Evolutionary conservation across 2,113 vertebrate species (phyloP).

Genomic region (Myotis brandtii): DNA sequence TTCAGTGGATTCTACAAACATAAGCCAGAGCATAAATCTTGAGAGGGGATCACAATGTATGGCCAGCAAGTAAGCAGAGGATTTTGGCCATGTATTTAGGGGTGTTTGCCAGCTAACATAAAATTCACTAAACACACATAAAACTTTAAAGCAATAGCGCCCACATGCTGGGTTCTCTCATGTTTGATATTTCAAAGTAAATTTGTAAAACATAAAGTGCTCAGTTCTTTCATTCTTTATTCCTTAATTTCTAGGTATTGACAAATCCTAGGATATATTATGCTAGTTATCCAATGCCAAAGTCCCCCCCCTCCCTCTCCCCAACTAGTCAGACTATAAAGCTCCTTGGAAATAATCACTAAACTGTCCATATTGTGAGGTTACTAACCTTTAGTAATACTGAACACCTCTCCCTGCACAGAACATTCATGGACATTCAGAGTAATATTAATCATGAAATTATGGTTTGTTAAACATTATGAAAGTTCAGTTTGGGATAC

Average conservation of each 20-base stretch:
- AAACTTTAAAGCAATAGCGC: background rate
- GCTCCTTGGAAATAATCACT: constrained; percentile 35
- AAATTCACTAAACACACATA: background rate
- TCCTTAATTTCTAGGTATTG: constrained; percentile 35
- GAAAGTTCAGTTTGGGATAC: constrained; percentile 44
- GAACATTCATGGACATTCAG: background rate
- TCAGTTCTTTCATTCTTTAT: constrained; percentile 14
- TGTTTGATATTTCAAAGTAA: constrained; percentile 33
- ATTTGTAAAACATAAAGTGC: constrained; percentile 39
- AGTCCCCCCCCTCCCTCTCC: too few species aligned
- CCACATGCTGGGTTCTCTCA: background rate
- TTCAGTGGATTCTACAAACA: background rate
- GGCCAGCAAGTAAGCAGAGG: background rate
- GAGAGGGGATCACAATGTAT: background rate
- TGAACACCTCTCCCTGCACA: background rate
- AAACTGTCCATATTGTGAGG: constrained; percentile 20
- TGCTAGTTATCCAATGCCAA: background rate
- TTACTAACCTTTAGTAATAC: constrained; percentile 6
- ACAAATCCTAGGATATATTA: constrained; percentile 13
- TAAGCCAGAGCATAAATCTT: background rate
- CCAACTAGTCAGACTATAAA: constrained; percentile 39
- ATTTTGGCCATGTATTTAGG: background rate
- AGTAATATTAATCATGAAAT: constrained; percentile 53
- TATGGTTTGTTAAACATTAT: constrained; percentile 42
- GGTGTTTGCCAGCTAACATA: background rate